A percentile compares a stretch with the other conserved stretches of the same genome.
Conservation (phyloP, 2,113 vertebrate genomes). For the Cavia porcellus region DNA sequence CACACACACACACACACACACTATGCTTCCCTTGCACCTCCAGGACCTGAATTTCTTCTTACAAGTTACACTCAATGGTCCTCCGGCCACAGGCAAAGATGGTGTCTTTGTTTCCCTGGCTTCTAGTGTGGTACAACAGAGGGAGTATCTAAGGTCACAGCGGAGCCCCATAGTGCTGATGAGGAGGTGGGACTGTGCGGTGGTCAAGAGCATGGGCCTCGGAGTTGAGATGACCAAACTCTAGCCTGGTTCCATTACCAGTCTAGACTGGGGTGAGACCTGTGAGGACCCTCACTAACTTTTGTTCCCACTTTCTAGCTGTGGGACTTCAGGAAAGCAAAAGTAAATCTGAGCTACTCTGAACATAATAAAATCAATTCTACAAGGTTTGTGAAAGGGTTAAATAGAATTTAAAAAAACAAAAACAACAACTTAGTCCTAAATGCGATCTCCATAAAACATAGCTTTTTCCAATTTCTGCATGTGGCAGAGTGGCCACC, state of each 20-base stretch:
- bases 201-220: not conserved
- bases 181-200: not conserved
- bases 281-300: fast-evolving
- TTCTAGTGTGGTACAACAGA: not conserved
- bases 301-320: not conserved
- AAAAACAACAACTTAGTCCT: not conserved
- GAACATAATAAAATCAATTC: not conserved
- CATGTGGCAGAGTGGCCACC: conserved; percentile 59
- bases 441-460: not conserved
- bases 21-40: not conserved
- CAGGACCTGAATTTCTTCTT: not conserved
- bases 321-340: conserved; percentile 30
- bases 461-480: not conserved
- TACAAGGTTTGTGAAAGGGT: not conserved
- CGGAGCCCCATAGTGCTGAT: not conserved
- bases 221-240: not conserved
- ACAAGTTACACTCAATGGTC: not conserved
- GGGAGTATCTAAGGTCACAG: not conserved
- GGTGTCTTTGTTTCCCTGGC: not conserved
- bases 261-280: not conserved
- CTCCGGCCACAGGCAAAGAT: not conserved
- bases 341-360: not conserved
- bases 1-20: not conserved
- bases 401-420: not conserved
- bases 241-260: not conserved